These are phyloP conservation scores for Cylas formicarius DNA, from an alignment of 1,140 invertebrate species.

Conservation along the genomic window DNA sequence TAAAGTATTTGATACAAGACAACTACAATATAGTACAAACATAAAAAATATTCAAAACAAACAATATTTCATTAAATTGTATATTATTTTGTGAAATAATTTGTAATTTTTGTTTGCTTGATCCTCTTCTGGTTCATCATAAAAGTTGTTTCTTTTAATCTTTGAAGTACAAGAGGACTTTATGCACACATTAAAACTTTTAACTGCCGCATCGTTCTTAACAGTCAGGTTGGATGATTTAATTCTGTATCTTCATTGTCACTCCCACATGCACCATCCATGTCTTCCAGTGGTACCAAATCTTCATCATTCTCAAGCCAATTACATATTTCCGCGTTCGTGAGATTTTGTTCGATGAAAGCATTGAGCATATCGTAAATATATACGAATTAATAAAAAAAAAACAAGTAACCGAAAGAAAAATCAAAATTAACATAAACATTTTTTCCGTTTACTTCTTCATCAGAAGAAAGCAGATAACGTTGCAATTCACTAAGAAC, in stretches of 20 bases:
- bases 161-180: constrained; percentile 10
- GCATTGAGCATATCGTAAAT: constrained; percentile 13
- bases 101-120: constrained; percentile 18
- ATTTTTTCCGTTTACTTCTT: too few species aligned
- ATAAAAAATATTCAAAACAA: constrained; percentile 3
- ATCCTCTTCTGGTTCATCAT: constrained; percentile 9
- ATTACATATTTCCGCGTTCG: constrained; percentile 6
- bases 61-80: constrained; percentile 13
- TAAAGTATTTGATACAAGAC: constrained; percentile 5
- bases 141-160: constrained; percentile 13
- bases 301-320: constrained; percentile 13
- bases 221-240: constrained; percentile 6
- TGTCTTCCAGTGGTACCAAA: constrained; percentile 15
- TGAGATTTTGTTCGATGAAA: constrained; percentile 12
- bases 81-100: constrained; percentile 13
- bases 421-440: too few species aligned
- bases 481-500: too few species aligned
- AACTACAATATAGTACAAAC: constrained; percentile 2
- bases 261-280: constrained; percentile 8
- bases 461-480: too few species aligned
- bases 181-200: constrained; percentile 18
- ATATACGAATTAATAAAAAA: too few species aligned
- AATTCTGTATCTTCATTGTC: constrained; percentile 17
- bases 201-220: constrained; percentile 15
- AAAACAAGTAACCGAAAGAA: too few species aligned